Evolutionary conservation across 2,113 vertebrate species (phyloP).

Genomic region (Thamnaconus septentrionalis): DNA sequence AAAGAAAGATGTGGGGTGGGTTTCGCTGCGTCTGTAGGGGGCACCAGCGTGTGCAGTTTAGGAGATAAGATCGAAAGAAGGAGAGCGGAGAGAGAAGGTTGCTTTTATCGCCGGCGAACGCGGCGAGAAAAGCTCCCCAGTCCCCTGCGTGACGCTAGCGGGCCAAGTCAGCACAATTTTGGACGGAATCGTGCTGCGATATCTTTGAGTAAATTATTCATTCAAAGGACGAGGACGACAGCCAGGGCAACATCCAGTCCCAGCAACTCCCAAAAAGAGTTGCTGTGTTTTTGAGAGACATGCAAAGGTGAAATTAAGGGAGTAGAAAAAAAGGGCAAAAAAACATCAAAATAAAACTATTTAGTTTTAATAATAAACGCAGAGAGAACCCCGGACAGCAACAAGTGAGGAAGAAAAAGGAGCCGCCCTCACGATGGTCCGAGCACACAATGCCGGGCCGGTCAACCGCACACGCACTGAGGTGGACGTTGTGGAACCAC

Average conservation of each 20-base stretch:
- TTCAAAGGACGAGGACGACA: not conserved
- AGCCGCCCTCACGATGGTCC: constrained; percentile 25
- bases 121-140: too few relatives aligned
- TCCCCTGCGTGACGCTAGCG: too few relatives aligned
- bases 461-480: constrained; percentile 14
- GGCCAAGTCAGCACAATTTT: not conserved
- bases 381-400: too few relatives aligned
- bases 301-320: not conserved
- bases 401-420: too few relatives aligned
- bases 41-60: too few relatives aligned
- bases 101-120: too few relatives aligned
- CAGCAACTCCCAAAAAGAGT: not conserved
- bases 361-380: too few relatives aligned
- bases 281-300: not conserved
- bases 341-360: too few relatives aligned
- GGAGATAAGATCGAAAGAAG: too few relatives aligned
- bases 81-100: too few relatives aligned
- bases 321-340: not conserved
- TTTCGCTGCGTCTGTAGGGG: too few relatives aligned
- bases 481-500: constrained; percentile 12
- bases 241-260: not conserved
- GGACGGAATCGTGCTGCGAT: not conserved
- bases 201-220: not conserved
- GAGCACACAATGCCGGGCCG: not conserved
- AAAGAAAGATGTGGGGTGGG: too few relatives aligned